These are phyloP conservation scores for Chaetura pelagica DNA, from an alignment of 2,113 vertebrate species.

Conservation along the genomic window DNA sequence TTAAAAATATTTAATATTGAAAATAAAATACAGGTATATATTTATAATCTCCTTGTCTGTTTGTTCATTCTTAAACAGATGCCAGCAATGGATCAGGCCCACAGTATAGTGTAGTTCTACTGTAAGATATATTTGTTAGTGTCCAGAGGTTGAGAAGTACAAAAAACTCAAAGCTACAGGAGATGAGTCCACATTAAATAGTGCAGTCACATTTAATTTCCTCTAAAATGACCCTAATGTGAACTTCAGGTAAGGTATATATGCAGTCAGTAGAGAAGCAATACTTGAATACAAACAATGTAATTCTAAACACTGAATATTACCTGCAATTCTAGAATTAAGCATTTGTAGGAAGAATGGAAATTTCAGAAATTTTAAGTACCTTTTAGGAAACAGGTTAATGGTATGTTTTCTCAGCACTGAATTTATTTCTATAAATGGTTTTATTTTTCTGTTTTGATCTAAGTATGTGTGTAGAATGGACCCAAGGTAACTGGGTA, in stretches of 20 bases:
- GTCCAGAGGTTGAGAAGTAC: not conserved
- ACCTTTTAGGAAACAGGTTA: not conserved
- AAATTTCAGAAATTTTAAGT: not conserved
- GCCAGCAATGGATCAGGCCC: not conserved
- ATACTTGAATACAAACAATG: not conserved
- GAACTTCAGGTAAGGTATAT: not conserved
- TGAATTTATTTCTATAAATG: not conserved
- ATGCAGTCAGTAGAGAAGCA: not conserved
- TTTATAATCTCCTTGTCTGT: constrained; percentile 80
- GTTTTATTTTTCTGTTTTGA: not conserved
- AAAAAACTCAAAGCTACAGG: not conserved
- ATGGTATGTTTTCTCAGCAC: not conserved
- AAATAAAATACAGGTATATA: constrained; percentile 94
- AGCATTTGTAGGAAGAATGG: not conserved
- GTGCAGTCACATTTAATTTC: not conserved
- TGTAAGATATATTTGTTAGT: not conserved
- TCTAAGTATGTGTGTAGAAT: not conserved
- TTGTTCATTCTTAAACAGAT: constrained; percentile 59
- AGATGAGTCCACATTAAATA: not conserved
- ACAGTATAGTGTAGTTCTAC: not conserved
- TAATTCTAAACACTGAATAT: not conserved
- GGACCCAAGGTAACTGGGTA: not conserved
- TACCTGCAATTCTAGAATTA: not conserved
- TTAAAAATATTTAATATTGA: constrained; percentile 99
- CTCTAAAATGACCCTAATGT: not conserved